phyloP scores from a whole-genome alignment of 2,888 invertebrate species.

The Mycalesis mineus region DNA sequence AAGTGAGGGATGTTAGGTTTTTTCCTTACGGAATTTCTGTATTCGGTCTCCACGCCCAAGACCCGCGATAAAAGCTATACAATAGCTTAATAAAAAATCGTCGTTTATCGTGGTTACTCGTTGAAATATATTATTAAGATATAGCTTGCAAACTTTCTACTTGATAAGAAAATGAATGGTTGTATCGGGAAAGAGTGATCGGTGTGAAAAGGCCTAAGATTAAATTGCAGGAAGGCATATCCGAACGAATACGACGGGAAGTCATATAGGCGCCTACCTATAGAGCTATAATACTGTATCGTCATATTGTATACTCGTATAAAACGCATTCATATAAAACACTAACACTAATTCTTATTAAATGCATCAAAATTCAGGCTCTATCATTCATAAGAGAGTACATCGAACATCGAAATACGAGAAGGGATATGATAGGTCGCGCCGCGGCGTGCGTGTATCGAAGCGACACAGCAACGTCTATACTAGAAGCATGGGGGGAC shows the following conservation, averaged over 20 bases:
- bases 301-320: constrained; percentile 58
- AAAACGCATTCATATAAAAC: constrained; percentile 71
- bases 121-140: too few relatives aligned
- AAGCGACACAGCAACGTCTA: constrained; percentile 68
- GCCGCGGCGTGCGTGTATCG: constrained; percentile 42
- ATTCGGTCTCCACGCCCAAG: too few relatives aligned
- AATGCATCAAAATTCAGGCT: constrained; percentile 75
- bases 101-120: too few relatives aligned
- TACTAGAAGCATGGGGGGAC: constrained; percentile 69
- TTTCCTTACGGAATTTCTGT: too few relatives aligned
- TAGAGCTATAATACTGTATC: constrained; percentile 61
- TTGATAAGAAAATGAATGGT: constrained; percentile 48
- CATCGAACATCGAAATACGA: constrained; percentile 55
- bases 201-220: constrained; percentile 28
- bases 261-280: constrained; percentile 48
- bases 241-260: constrained; percentile 34
- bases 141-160: constrained; percentile 58
- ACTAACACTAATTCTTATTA: constrained; percentile 61
- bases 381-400: constrained; percentile 67
- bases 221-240: constrained; percentile 19
- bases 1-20: too few relatives aligned
- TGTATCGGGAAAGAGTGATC: constrained; percentile 43
- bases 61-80: too few relatives aligned
- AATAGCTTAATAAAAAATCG: too few relatives aligned
- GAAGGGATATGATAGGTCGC: constrained; percentile 43